These are phyloP conservation scores for Eumerus sabulonum DNA, from an alignment of 2,888 invertebrate species.

Conservation along the genomic window DNA sequence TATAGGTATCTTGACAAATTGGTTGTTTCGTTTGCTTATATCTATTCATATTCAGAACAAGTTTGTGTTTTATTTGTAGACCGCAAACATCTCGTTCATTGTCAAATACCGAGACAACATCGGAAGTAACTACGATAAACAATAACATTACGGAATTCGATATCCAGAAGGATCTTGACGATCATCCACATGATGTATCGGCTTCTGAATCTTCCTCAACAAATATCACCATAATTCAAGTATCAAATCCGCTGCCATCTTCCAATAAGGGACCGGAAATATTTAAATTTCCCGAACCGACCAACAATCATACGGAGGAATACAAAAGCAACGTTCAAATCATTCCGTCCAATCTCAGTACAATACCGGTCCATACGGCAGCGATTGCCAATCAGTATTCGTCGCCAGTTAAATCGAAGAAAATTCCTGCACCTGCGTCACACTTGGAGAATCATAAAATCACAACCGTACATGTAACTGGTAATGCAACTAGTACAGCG, in stretches of 20 bases:
- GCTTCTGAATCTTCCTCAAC: constrained; percentile 71
- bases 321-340: constrained; percentile 79
- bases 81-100: constrained; percentile 77
- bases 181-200: constrained; percentile 34
- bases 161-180: constrained; percentile 64
- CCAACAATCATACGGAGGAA: constrained; percentile 71
- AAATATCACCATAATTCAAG: constrained; percentile 83
- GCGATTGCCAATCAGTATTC: constrained; percentile 74
- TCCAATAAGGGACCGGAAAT: constrained; percentile 74
- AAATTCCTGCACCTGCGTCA: constrained; percentile 62
- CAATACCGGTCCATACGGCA: constrained; percentile 75
- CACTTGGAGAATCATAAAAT: constrained; percentile 72
- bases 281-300: constrained; percentile 76
- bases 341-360: constrained; percentile 78
- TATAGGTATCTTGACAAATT: too few species aligned
- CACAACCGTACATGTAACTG: constrained; percentile 76
- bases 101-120: constrained; percentile 71
- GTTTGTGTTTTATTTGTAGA: constrained; percentile 66
- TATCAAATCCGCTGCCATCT: constrained; percentile 78
- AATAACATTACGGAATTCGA: constrained; percentile 72
- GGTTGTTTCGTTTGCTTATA: too few species aligned
- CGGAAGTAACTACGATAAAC: constrained; percentile 56
- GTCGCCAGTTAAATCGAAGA: constrained; percentile 73
- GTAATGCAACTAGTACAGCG: constrained; percentile 68
- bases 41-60: background rate